Evolutionary conservation across 2,113 vertebrate genomes (phyloP).

Genomic region (Litocranius walleri): DNA sequence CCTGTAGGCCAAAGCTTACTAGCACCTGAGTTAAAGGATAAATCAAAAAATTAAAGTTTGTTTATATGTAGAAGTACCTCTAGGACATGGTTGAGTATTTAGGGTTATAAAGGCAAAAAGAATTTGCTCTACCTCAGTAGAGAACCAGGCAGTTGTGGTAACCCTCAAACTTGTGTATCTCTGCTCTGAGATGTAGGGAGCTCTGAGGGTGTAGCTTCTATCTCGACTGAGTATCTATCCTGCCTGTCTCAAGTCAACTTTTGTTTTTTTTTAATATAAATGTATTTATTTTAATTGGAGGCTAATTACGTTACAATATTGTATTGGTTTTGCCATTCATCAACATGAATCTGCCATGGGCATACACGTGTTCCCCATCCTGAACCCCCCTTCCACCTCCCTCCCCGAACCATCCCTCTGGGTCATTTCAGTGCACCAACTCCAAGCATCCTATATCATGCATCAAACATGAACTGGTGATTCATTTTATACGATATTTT

Average conservation of each 20-base stretch:
- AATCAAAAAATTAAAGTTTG: not conserved
- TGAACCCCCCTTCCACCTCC: too few relatives aligned
- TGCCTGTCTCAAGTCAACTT: not conserved
- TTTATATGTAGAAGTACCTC: not conserved
- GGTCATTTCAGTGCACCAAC: too few relatives aligned
- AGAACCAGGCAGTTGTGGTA: not conserved
- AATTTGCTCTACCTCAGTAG: not conserved
- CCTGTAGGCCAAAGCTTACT: not conserved
- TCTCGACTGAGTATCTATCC: not conserved
- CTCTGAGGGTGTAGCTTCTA: not conserved
- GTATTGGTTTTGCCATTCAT: too few relatives aligned
- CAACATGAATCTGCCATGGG: rapidly evolving
- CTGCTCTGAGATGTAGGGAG: not conserved
- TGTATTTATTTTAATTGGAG: too few relatives aligned
- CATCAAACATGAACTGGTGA: rapidly evolving
- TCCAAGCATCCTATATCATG: too few relatives aligned
- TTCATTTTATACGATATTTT: too few relatives aligned
- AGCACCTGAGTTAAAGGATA: not conserved
- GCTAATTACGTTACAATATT: too few relatives aligned
- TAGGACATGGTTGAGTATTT: not conserved
- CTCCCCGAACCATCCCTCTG: too few relatives aligned
- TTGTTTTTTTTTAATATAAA: not conserved
- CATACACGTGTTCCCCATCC: too few relatives aligned
- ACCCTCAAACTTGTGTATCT: not conserved
- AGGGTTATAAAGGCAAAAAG: not conserved